phyloP scores from a whole-genome alignment of 2,888 invertebrate genomes.

The Pterobdella sp. region DNA sequence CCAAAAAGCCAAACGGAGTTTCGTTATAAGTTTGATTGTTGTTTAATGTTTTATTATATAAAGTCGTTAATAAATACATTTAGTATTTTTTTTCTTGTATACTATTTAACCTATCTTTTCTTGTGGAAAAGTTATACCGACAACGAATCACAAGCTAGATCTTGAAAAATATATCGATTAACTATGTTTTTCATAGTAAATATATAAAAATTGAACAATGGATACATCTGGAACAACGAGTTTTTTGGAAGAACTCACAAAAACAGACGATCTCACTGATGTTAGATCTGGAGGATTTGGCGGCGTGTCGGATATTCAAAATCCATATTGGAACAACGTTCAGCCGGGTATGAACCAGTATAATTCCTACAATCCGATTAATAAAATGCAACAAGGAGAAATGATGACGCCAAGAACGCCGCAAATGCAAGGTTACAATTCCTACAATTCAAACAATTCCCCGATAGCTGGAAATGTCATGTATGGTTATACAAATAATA shows the following conservation, averaged over 20 bases:
- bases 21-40: not conserved
- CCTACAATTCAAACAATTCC: not conserved
- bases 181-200: not conserved
- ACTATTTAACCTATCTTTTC: not conserved
- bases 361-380: slow-evolving; percentile 18
- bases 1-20: not conserved
- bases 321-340: slow-evolving; percentile 24
- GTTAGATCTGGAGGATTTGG: slow-evolving; percentile 19
- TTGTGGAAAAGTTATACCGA: not conserved
- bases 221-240: slow-evolving; percentile 42
- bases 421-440: slow-evolving; percentile 24
- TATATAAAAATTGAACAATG: slow-evolving; percentile 30
- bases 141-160: slow-evolving; percentile 7
- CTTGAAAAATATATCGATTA: not conserved
- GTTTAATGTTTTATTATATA: not conserved
- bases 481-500: slow-evolving; percentile 22
- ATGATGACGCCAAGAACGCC: slow-evolving; percentile 12
- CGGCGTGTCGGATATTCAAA: slow-evolving; percentile 16
- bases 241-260: slow-evolving; percentile 44
- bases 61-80: not conserved
- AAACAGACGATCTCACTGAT: slow-evolving; percentile 30
- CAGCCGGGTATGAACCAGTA: slow-evolving; percentile 24
- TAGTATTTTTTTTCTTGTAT: not conserved
- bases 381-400: slow-evolving; percentile 13
- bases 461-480: not conserved